Evolutionary conservation across 1,140 invertebrate genomes (phyloP).

Genomic region (Babylonia areolata): DNA sequence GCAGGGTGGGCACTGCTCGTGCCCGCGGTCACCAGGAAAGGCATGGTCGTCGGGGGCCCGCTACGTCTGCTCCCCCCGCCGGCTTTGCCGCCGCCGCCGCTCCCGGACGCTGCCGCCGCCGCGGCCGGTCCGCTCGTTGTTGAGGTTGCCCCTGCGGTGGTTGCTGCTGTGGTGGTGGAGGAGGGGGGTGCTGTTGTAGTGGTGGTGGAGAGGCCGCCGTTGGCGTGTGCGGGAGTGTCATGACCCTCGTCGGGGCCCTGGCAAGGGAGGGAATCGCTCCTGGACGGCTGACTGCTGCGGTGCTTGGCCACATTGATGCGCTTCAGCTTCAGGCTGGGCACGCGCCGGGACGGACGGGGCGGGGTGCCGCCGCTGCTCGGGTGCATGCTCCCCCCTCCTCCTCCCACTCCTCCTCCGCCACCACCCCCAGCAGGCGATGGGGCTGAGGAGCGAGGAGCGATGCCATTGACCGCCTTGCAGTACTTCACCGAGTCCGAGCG

Average conservation of each 20-base stretch:
- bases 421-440: slow-evolving; percentile 5
- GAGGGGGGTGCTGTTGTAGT: neutral
- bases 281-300: slow-evolving; percentile 7
- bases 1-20: slow-evolving; percentile 61
- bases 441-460: slow-evolving; percentile 81
- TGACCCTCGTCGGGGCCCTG: neutral
- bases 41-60: slow-evolving; percentile 52
- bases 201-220: neutral
- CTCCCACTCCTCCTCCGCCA: slow-evolving; percentile 1
- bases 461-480: slow-evolving; percentile 65
- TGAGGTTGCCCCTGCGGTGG: neutral
- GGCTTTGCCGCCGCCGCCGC: slow-evolving; percentile 38
- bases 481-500: slow-evolving; percentile 72
- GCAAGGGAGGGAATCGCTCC: neutral
- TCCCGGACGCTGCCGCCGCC: slow-evolving; percentile 34
- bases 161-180: neutral
- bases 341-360: slow-evolving; percentile 60
- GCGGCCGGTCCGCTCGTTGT: neutral
- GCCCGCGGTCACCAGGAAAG: slow-evolving; percentile 58
- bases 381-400: slow-evolving; percentile 23
- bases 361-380: slow-evolving; percentile 43
- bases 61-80: slow-evolving; percentile 33
- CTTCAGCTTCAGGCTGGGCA: slow-evolving; percentile 70
- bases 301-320: slow-evolving; percentile 57
- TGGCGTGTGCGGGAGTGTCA: neutral